Percentiles rank a stretch among this genome's conserved stretches.
These are phyloP conservation scores for Cyprichromis sp. DNA, from an alignment of 2,113 vertebrate species.

Conservation along the genomic window DNA sequence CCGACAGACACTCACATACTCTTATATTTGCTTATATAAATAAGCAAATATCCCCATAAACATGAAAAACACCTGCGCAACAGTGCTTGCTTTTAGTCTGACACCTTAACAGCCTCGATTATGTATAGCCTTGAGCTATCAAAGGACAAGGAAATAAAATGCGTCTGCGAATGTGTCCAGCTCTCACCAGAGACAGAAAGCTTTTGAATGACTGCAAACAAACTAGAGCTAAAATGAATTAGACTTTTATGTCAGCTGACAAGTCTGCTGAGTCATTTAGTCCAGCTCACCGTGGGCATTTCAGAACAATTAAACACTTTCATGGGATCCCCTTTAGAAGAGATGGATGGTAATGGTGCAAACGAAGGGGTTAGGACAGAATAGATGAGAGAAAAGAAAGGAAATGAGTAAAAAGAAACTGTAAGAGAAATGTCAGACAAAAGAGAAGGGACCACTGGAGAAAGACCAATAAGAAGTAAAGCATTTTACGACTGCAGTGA, in stretches of 20 bases:
- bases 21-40: neutral
- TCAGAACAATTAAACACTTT: slow-evolving; percentile 47
- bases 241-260: slow-evolving; percentile 7
- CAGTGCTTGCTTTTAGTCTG: neutral
- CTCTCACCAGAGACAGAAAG: neutral
- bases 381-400: neutral
- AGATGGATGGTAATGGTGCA: neutral
- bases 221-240: slow-evolving; percentile 10
- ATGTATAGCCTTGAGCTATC: neutral
- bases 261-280: slow-evolving; percentile 33
- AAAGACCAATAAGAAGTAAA: neutral
- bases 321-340: neutral
- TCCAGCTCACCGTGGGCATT: slow-evolving; percentile 14
- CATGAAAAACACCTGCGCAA: neutral
- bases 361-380: neutral
- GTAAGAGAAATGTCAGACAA: neutral
- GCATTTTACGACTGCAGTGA: neutral
- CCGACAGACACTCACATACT: neutral
- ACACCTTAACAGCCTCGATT: neutral
- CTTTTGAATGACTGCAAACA: slow-evolving; percentile 25
- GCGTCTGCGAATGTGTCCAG: neutral
- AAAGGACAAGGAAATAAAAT: slow-evolving; percentile 4
- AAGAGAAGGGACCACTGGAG: neutral
- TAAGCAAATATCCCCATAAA: neutral
- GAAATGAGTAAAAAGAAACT: neutral